Evolutionary conservation across 2,888 invertebrate species (phyloP), one percentile per base, ranked within the genome.

Genomic region (Phania funesta): DNA sequence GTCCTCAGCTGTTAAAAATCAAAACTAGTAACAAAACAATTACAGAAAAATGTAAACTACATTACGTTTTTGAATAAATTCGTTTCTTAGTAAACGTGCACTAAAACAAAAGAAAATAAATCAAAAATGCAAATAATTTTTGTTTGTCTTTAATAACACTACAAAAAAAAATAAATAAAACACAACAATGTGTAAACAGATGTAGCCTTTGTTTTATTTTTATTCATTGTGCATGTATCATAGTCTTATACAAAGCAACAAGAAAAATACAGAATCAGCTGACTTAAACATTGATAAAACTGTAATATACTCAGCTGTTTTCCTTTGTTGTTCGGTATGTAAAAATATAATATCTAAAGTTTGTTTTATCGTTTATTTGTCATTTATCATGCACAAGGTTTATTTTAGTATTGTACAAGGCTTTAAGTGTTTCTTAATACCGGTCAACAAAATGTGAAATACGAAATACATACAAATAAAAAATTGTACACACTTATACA

Each of bases 401-500:
- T n/a, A 0, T 50, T 16, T 16, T 16, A 52, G 52, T 26, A 26
- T 52, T 26, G 52, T 26, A 24, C 26, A 52, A n/a, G 26, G 52
- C 16, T 52, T 52, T 7, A 26, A 52, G n/a, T 26, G 26, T 52
- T 11, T 6, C 13, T 26, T 50, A 26, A 52, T 26, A 16, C 24
- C 52, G 52, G 16, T 26, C 52, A n/a, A 16, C n/a, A 16, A 56
- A 38, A 13, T 5, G n/a, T n/a, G 3, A 38, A 4, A 38, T 11
- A 38, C 35, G n/a, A 38, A 35, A 18, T 35, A 16, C 1, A 26
- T 41, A 52, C 0, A n/a, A 7, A 52, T 29, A 52, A 3, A 16
- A n/a, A 26, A 26, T 60, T 67, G 50, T 44, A 60, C 58, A 67
- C 52, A 44, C 13, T 44, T 44, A 60, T 52, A 67, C 52, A 44